Conservation (phyloP, 23 tunicate genomes). For the Diplosoma virens region DNA sequence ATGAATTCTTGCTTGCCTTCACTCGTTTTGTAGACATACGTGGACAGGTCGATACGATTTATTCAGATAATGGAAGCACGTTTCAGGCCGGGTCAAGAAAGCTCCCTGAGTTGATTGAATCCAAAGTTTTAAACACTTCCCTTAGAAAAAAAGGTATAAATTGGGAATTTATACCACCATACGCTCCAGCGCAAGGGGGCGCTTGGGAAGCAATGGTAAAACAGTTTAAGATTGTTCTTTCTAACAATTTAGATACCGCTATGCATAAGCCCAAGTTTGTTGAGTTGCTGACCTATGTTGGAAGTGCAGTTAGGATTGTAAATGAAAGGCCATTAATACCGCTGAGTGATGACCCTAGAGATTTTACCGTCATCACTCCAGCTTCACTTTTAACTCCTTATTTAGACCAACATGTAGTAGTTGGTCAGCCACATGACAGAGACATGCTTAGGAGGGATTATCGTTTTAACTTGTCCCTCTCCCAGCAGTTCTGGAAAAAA, state of each 20-base stretch:
- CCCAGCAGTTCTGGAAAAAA: slow-evolving; percentile 11
- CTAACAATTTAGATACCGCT: not conserved
- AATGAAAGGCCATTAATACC: slow-evolving; percentile 8
- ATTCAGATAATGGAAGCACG: slow-evolving; percentile 12
- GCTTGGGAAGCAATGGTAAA: slow-evolving; percentile 16
- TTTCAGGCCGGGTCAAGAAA: not conserved
- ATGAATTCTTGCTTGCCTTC: not conserved
- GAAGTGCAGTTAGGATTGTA: slow-evolving; percentile 4
- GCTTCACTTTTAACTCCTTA: not conserved
- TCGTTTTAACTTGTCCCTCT: not conserved
- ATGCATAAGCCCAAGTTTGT: not conserved
- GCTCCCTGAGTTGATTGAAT: not conserved
- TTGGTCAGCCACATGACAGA: not conserved
- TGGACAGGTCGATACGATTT: slow-evolving; percentile 2
- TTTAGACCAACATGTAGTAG: not conserved
- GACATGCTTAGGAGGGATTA: not conserved
- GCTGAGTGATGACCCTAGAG: slow-evolving; percentile 4
- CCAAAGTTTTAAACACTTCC: not conserved
- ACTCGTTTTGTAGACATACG: not conserved
- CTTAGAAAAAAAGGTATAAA: slow-evolving; percentile 1
- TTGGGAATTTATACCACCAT: not conserved
- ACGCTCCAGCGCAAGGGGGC: slow-evolving; percentile 11
- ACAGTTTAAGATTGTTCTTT: slow-evolving; percentile 3
- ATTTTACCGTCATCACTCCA: slow-evolving; percentile 9
- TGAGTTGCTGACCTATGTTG: not conserved